These are phyloP conservation scores for Drosophila rubida DNA, from an alignment of 2,888 invertebrate genomes.

Conservation along the genomic window DNA sequence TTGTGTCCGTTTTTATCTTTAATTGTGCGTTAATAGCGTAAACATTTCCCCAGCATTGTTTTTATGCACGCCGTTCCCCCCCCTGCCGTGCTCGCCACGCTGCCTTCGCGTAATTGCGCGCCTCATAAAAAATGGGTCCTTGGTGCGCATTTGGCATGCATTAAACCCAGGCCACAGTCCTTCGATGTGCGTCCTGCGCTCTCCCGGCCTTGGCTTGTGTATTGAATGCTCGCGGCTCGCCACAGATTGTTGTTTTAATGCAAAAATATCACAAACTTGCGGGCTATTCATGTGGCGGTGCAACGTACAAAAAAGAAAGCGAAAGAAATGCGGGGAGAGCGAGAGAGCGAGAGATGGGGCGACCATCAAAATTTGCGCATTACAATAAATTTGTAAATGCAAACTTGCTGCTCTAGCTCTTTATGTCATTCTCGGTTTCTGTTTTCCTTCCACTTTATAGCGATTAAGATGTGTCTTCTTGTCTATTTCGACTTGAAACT, in stretches of 20 bases:
- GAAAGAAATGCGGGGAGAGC: background rate
- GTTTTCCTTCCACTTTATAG: too few relatives aligned
- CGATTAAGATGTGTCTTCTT: background rate
- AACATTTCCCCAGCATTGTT: slow-evolving; percentile 65
- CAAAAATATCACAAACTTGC: slow-evolving; percentile 37
- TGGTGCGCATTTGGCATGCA: slow-evolving; percentile 67
- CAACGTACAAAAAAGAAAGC: background rate
- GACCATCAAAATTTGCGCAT: too few relatives aligned
- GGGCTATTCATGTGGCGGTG: slow-evolving; percentile 18
- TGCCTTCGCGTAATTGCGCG: slow-evolving; percentile 39
- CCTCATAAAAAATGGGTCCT: slow-evolving; percentile 64
- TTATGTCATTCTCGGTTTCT: background rate
- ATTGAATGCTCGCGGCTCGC: slow-evolving; percentile 25
- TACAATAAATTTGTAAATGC: too few relatives aligned
- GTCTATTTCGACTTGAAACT: background rate
- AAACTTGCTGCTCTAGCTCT: background rate
- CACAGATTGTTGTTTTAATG: slow-evolving; percentile 35
- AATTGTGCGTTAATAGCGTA: slow-evolving; percentile 79
- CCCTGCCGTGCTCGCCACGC: background rate
- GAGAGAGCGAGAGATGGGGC: background rate
- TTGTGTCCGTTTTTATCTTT: slow-evolving; percentile 69
- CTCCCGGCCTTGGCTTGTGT: slow-evolving; percentile 30
- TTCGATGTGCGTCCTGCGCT: too few relatives aligned
- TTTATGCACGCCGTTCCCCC: slow-evolving; percentile 18
- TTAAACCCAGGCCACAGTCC: slow-evolving; percentile 36